phyloP scores from a whole-genome alignment of 2,797 vertebrate species.

The Simalia tracyae region DNA sequence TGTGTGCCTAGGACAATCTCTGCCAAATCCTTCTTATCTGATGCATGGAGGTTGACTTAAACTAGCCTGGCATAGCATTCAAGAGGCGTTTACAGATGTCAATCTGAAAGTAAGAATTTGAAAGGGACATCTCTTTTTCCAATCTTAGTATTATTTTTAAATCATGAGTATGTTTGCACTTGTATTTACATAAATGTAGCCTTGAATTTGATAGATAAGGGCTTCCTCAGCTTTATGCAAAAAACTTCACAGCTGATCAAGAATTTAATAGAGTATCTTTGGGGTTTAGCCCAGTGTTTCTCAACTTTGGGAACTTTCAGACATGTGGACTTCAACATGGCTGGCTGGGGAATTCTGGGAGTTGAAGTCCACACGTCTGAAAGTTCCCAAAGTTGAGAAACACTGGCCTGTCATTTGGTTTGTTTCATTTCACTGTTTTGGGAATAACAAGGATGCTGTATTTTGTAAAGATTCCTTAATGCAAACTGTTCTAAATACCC shows the following conservation, averaged over 20 bases:
- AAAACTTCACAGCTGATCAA: not conserved
- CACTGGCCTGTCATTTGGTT: too few relatives aligned
- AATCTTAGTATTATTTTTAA: not conserved
- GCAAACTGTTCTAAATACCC: not conserved
- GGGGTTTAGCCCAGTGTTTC: not conserved
- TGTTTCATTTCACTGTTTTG: not conserved
- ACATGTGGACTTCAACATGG: too few relatives aligned
- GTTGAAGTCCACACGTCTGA: too few relatives aligned
- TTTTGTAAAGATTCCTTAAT: not conserved
- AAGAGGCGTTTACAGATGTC: not conserved
- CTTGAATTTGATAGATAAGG: not conserved
- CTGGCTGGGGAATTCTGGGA: too few relatives aligned
- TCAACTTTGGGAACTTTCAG: too few relatives aligned
- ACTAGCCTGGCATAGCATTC: not conserved
- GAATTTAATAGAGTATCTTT: not conserved
- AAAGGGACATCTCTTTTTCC: not conserved
- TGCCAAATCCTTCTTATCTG: not conserved
- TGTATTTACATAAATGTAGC: not conserved
- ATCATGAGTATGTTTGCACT: not conserved
- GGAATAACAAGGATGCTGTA: not conserved
- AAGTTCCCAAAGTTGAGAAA: too few relatives aligned
- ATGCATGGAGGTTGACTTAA: not conserved
- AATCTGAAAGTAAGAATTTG: not conserved
- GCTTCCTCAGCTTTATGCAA: not conserved
- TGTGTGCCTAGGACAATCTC: not conserved